These are phyloP conservation scores for Arrhopalites spinosus DNA, from an alignment of 2,888 invertebrate species.

Conservation along the genomic window DNA sequence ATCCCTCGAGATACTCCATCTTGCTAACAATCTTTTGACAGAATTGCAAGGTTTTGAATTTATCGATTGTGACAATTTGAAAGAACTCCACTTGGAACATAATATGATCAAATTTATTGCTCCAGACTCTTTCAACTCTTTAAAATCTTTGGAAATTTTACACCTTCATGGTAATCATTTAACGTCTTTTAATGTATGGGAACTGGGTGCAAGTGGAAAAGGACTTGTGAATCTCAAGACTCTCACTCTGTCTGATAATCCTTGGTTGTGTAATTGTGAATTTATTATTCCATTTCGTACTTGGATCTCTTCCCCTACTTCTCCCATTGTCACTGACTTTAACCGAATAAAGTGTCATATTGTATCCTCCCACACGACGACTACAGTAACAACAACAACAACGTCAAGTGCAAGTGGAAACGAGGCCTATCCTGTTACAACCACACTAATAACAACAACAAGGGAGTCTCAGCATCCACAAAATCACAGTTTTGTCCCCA, in stretches of 20 bases:
- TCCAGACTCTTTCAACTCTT: slow-evolving; percentile 72
- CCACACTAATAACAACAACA: background rate
- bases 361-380: background rate
- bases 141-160: slow-evolving; percentile 72
- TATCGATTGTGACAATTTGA: slow-evolving; percentile 73
- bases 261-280: slow-evolving; percentile 83
- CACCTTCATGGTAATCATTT: slow-evolving; percentile 84
- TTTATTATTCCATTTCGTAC: slow-evolving; percentile 76
- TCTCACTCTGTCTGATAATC: slow-evolving; percentile 70
- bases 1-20: slow-evolving; percentile 74
- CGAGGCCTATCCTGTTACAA: background rate
- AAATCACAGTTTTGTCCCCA: too few species aligned
- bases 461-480: too few species aligned
- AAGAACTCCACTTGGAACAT: slow-evolving; percentile 74
- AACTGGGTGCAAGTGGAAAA: slow-evolving; percentile 73
- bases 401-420: background rate
- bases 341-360: background rate
- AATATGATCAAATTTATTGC: slow-evolving; percentile 72
- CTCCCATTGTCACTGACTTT: slow-evolving; percentile 56
- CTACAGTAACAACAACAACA: background rate
- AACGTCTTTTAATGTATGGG: slow-evolving; percentile 65
- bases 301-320: slow-evolving; percentile 77
- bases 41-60: slow-evolving; percentile 78
- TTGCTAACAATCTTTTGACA: slow-evolving; percentile 74
- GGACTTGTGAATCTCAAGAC: slow-evolving; percentile 66